phyloP scores from a whole-genome alignment of 37 sponge, comb jelly and placozoan species.

The Cladorhizidae sp. region DNA sequence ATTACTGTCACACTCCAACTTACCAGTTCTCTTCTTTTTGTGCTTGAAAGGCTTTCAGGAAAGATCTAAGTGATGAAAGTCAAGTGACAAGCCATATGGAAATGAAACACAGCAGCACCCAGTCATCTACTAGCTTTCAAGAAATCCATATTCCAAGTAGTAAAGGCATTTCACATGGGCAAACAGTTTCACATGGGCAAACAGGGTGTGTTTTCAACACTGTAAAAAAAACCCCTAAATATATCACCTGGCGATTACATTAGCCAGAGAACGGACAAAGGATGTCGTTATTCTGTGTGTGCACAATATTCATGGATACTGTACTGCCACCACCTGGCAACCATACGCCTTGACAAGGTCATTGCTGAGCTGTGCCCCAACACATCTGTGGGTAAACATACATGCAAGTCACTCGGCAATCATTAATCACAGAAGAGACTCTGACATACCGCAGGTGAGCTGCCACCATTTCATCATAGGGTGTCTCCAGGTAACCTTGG shows the following conservation, averaged over 20 bases:
- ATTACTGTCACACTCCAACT: neutral
- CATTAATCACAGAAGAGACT: neutral
- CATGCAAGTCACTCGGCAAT: neutral
- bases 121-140: too few relatives aligned
- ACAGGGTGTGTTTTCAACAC: too few relatives aligned
- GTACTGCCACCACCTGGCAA: constrained; percentile 62
- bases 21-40: constrained; percentile 91
- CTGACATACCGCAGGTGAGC: constrained; percentile 68
- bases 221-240: too few relatives aligned
- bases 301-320: constrained; percentile 59
- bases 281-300: too few relatives aligned
- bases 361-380: constrained; percentile 12
- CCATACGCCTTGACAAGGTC: constrained; percentile 42
- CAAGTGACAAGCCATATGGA: too few relatives aligned
- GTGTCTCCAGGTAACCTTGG: constrained; percentile 54
- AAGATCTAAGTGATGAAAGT: constrained; percentile 44
- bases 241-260: too few relatives aligned
- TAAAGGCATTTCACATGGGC: too few relatives aligned
- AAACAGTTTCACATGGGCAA: too few relatives aligned
- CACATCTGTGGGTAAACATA: constrained; percentile 21
- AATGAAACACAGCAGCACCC: too few relatives aligned
- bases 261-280: too few relatives aligned
- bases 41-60: constrained; percentile 63
- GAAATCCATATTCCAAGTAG: too few relatives aligned
- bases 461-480: constrained; percentile 80